Base-by-base conservation (phyloP, 2,888 invertebrate species). In the Lochmaea capreae region DNA sequence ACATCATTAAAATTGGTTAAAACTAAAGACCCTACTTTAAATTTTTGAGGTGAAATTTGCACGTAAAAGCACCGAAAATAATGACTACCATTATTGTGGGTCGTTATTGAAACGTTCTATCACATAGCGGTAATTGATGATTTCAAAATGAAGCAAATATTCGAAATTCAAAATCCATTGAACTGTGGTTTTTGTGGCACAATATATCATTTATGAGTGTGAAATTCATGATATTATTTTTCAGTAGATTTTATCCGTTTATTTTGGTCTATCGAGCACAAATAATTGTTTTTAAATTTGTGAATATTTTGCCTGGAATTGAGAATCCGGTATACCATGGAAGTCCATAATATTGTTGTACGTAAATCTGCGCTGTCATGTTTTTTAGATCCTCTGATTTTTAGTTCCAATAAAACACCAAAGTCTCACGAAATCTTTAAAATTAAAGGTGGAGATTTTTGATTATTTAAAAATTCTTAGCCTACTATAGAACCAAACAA, bases 101-200 rank as follows among this genome's bases (percentile, higher is more conserved):
- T 54, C 54, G 54, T 54, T 54, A 16, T 54, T 54, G 54, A 54
- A 54, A 54, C 54, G 54, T 54, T 54, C 54, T 10, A 54, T 54
- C 54, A 54, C 16, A 54, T 54, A 54, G 54, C 54, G 54, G 54
- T 54, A 54, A 54, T 54, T 54, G 54, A 54, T 54, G 54, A 16
- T 54, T 54, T 54, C 54, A 54, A 54, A 54, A 54, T 54, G 54
- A 10, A 54, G 54, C 54, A 54, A 54, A 54, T 54, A 54, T 54
- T 54, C 54, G 54, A 54, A 54, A 54, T 16, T 54, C 54, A 54
- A 54, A 54, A 54, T 54, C 18, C 18, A 54, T 54, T 54, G 16
- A 54, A 54, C 54, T 54, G 54, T 54, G 54, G 54, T 16, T 54
- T 16, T 54, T 54, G 54, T 54, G 54, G 54, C 54, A 46, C 54